Base-by-base conservation (phyloP, 1,140 invertebrate genomes). In the Mya arenaria region DNA sequence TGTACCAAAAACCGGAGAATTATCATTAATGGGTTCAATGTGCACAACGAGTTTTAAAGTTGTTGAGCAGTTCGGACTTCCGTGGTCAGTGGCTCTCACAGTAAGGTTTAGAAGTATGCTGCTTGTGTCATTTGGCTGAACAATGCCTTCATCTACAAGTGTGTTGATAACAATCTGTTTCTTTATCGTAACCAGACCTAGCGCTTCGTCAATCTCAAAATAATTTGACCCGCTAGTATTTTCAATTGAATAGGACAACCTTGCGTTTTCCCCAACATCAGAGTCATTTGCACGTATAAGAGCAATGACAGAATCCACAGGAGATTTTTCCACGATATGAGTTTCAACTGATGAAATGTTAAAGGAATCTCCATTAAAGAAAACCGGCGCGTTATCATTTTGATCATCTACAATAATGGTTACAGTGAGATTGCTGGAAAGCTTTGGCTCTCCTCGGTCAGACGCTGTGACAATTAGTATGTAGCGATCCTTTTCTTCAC, bases 301-400 rank as follows among this genome's bases (percentile, higher is more conserved):
- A 15, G 77, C 82, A 41, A 90, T 63, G 4, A 85, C 84, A 6
- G 84, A 82, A 13, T 74, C 71, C n/a, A 84, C 44, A 13, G 84
- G 85, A 5, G 83, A 84, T 30, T 98, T 97, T 93, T 99, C 97
- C n/a, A 96, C 87, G 10, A 98, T 95, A 34, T 41, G 80, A 13
- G 72, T 84, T 13, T 85, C 71, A 32, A 72, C 65, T 10, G 41
- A 37, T 3, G 25, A 52, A 8, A 81, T 78, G 86, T 48, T n/a
- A 44, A 52, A 82, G 10, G 23, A 6, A 4, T 81, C 78, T 5
- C 73, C 58, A 63, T 83, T 66, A 72, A 96, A 96, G 90, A 98
- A 97, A 0, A 96, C 92, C 1, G 98, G 98, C 0, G 95, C 91
- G 93, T 98, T 98, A 89, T 99, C 98, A 92, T 99, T 99, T 6